These are phyloP conservation scores for Tipula vernalis DNA, from an alignment of 2,888 invertebrate genomes.

Conservation along the genomic window DNA sequence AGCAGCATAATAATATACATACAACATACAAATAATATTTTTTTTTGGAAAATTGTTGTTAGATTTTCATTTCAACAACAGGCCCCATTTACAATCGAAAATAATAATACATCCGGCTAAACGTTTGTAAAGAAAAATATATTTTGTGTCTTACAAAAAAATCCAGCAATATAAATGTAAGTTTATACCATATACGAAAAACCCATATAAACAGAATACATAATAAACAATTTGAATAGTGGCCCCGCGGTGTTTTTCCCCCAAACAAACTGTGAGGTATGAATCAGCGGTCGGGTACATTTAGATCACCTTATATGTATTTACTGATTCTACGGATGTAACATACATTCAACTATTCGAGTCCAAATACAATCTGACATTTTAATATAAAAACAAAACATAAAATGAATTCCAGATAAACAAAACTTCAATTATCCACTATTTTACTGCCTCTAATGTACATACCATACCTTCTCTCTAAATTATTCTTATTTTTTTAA, in stretches of 20 bases:
- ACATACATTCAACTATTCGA: not conserved
- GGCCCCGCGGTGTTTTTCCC: not conserved
- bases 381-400: not conserved
- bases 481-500: not conserved
- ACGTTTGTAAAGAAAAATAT: not conserved
- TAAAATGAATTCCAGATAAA: not conserved
- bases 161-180: not conserved
- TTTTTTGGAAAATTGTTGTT: not conserved
- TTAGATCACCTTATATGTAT: not conserved
- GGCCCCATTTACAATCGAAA: not conserved
- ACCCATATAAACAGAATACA: not conserved
- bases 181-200: not conserved
- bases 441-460: not conserved
- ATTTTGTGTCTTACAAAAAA: not conserved
- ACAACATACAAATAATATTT: not conserved
- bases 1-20: not conserved
- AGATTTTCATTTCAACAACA: not conserved
- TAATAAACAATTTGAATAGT: not conserved
- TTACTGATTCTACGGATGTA: not conserved
- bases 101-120: not conserved
- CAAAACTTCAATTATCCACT: not conserved
- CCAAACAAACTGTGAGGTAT: not conserved
- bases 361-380: not conserved
- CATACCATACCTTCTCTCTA: not conserved
- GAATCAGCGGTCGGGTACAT: not conserved